Percentiles rank a stretch among this genome's conserved stretches.
Evolutionary conservation across 1,140 invertebrate genomes (phyloP).

Genomic region (Phymastichus coffea): DNA sequence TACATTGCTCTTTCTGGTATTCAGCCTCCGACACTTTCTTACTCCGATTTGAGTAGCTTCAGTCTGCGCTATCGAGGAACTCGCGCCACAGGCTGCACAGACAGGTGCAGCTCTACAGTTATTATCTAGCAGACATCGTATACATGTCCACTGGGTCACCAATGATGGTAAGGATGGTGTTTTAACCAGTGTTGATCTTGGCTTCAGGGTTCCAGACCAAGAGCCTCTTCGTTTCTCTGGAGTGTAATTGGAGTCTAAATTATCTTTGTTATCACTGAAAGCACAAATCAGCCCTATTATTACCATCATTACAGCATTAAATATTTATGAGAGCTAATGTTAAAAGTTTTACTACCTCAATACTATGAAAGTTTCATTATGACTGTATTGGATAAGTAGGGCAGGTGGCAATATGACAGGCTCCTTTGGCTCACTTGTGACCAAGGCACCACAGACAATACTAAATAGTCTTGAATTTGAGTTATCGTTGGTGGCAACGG

Average conservation of each 20-base stretch:
- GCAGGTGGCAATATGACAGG: slow-evolving; percentile 1
- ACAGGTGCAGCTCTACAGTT: slow-evolving; percentile 45
- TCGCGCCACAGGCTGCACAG: slow-evolving; percentile 52
- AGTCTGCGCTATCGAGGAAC: slow-evolving; percentile 46
- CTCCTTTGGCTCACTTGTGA: background rate
- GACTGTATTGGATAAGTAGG: slow-evolving; percentile 10
- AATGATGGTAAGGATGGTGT: slow-evolving; percentile 48
- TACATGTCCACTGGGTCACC: slow-evolving; percentile 52
- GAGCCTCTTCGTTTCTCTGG: slow-evolving; percentile 37
- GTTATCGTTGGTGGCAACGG: background rate
- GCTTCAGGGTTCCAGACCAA: slow-evolving; percentile 38
- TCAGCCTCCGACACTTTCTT: slow-evolving; percentile 47
- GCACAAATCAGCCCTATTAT: no score
- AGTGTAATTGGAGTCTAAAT: slow-evolving; percentile 35
- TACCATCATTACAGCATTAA: no score
- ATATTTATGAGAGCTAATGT: background rate
- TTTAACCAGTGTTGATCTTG: slow-evolving; percentile 34
- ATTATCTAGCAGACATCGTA: slow-evolving; percentile 51
- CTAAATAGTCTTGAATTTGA: no score
- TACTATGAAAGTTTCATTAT: slow-evolving; percentile 17
- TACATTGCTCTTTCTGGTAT: slow-evolving; percentile 42
- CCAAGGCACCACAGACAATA: background rate
- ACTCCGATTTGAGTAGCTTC: slow-evolving; percentile 49
- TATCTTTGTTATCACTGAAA: slow-evolving; percentile 40
- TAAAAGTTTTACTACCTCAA: slow-evolving; percentile 9